Conservation (phyloP, 2,797 vertebrate genomes). For the Aeoliscus strigatus region DNA sequence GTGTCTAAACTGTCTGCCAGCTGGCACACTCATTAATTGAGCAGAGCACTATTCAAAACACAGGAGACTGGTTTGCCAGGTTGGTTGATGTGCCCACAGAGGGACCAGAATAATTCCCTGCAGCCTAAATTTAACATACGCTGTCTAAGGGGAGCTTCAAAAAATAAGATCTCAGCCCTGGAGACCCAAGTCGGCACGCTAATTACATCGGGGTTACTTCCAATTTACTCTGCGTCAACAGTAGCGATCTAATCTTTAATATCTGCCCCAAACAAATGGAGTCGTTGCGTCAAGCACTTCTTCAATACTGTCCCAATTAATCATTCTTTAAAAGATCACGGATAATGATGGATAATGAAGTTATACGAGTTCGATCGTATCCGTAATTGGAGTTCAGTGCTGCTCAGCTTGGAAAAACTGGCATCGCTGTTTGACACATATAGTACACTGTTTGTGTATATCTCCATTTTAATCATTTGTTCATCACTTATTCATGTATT, state of each 20-base stretch:
- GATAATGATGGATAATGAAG: no score
- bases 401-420: no score
- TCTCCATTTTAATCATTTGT: no score
- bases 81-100: constrained; percentile 11
- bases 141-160: constrained; percentile 35
- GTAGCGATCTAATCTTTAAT: no score
- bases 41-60: constrained; percentile 30
- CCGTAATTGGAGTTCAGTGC: no score
- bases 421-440: no score
- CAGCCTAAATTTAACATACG: constrained; percentile 49
- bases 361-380: no score
- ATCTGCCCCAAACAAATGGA: neutral
- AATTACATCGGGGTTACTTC: constrained; percentile 48
- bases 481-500: no score
- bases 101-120: constrained; percentile 51
- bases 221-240: constrained; percentile 13
- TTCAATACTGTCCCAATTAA: no score
- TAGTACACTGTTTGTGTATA: no score
- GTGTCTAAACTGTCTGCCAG: constrained; percentile 8
- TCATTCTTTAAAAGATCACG: no score
- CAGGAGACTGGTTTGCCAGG: constrained; percentile 48
- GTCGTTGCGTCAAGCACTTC: no score
- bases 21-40: constrained; percentile 15
- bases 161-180: constrained; percentile 34
- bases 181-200: constrained; percentile 43